phyloP scores from a whole-genome alignment of 2,113 vertebrate genomes.

The Polypterus senegalus region DNA sequence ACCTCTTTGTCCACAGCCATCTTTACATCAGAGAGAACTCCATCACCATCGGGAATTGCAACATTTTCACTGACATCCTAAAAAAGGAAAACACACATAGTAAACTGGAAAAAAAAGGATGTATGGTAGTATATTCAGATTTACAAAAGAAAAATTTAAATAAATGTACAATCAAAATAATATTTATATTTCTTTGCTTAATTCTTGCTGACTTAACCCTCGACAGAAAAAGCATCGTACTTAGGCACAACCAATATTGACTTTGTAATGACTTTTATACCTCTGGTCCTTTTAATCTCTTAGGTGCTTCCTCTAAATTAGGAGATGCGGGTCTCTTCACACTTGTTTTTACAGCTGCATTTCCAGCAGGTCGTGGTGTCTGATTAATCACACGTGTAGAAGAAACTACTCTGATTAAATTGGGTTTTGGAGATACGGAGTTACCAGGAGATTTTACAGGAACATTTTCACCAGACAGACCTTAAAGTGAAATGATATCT shows the following conservation, averaged over 20 bases:
- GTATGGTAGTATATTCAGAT: too few species aligned
- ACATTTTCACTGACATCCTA: too few species aligned
- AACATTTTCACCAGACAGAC: constrained; percentile 61
- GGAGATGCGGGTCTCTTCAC: constrained; percentile 57
- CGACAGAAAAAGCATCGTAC: too few species aligned
- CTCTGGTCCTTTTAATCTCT: constrained; percentile 60
- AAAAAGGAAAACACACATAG: too few species aligned
- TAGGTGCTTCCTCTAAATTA: constrained; percentile 50
- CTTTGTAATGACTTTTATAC: constrained; percentile 24
- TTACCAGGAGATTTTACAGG: constrained; percentile 51
- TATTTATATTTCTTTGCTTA: too few species aligned
- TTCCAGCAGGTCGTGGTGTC: constrained; percentile 50
- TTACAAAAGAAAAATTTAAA: too few species aligned
- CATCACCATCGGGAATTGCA: neutral
- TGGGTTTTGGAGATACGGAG: constrained; percentile 54
- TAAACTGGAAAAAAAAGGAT: too few species aligned
- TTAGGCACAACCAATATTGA: too few species aligned
- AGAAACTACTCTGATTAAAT: constrained; percentile 47
- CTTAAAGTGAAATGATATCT: constrained; percentile 24
- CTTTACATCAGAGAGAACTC: constrained; percentile 14
- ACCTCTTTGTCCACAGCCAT: neutral
- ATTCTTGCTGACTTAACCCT: too few species aligned
- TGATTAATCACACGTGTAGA: constrained; percentile 52
- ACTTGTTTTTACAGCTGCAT: constrained; percentile 46
- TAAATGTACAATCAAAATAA: too few species aligned